Base-by-base conservation (phyloP, 2,113 vertebrate species). In the Dipodomys merriami region DNA sequence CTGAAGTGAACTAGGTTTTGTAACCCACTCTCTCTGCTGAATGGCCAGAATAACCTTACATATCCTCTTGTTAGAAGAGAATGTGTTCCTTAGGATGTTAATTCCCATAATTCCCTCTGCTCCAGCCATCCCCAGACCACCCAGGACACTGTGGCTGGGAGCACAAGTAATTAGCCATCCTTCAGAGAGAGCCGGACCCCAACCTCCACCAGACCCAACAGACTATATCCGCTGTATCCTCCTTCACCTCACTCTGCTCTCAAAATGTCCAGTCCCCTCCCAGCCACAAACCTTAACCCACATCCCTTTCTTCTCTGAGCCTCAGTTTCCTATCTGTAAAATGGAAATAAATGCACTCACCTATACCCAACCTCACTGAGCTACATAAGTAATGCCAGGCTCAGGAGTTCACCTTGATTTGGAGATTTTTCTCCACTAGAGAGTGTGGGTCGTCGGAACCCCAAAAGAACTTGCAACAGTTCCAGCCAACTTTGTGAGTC, bases 311-410 rank as follows among this genome's bases (percentile, higher is more conserved):
- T 13, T 69, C 46, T 83, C 80, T 83, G 30, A 30, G 30, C 77
- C 53, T 88, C 83, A 69, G 44, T 83, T 85, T 82, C 67, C 33
- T 29, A 72, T 30, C 62, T 46, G 7, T 94, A 81, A 93, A 91
- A 73, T 12, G 25, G 68, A 49, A 35, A 53, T 73, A 84, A 77
- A 57, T 49, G 71, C 20, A 78, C 23, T 29, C 25, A 62, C 67
- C 62, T 72, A 22, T n/a, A 11, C 44, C 7, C 29, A 46, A 64
- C 22, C 22, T 33, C 39, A 64, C 68, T 29, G 29, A 62, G 68
- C 68, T 68, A 29, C 22, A 60, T 74, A 72, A 91, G 60, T 44
- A 86, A 71, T 23, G 53, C 57, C 69, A 73, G 79, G 30, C 19
- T 83, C 46, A 72, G 49, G 9, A 67, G 5, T 15, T 13, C 20